Evolutionary conservation across 1,140 invertebrate species (phyloP), one percentile per base, ranked within the genome.

Genomic region (Acromyrmex echinatior): DNA sequence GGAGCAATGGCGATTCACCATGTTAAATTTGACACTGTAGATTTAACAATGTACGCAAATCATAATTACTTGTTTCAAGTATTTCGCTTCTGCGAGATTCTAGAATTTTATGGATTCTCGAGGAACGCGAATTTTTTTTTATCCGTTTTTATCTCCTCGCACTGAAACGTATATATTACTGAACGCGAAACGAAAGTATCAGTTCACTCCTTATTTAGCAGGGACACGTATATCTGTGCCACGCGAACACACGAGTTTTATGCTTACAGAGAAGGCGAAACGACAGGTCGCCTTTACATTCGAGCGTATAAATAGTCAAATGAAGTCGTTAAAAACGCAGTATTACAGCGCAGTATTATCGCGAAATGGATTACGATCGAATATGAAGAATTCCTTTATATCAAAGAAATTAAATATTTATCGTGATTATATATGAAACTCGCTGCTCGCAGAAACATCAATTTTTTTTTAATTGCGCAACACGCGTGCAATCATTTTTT

Each of bases 131-230:
- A 74, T 74, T 56, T 58, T 56, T 56, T 56, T 58, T 16, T 51
- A n/a, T 74, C 18, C 31, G 12, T 39, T 5, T 31, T 31, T 77
- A 62, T 65, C 25, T 65, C 9, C 28, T 49, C 39, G 74, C 39
- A 45, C 5, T 21, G 31, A 60, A 58, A 77, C 16, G 31, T 25
- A n/a, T 10, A 31, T 18, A 21, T 49, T 25, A 73, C 70, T 25
- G 70, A 53, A 74, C 35, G 25, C 21, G 35, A 45, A 78, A 78
- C 58, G 74, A 77, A 77, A 39, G 74, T 18, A 21, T 63, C 35
- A 21, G 45, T 60, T 78, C 76, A 39, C 60, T 65, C 76, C 60
- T 78, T 63, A 78, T 78, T 78, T 78, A 78, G 76, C 60, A 5
- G n/a, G 21, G 21, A 63, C 74, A 78, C 21, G 35, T 78, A 78